These are phyloP conservation scores for Disparrhopalites patrizii DNA, from an alignment of 2,888 invertebrate species.

Conservation along the genomic window DNA sequence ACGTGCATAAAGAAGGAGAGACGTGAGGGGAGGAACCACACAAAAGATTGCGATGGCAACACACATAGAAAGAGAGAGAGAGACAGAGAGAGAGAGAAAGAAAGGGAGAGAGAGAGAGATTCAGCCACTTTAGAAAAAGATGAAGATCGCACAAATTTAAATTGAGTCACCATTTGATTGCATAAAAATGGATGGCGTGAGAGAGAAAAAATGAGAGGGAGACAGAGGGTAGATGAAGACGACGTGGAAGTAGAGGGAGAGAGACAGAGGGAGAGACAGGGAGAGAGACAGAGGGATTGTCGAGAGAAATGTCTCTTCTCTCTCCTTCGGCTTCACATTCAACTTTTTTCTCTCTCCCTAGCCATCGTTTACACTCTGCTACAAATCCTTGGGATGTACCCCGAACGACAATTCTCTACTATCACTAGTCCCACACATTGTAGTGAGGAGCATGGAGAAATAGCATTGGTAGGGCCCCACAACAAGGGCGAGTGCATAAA, in stretches of 20 bases:
- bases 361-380: conserved; percentile 3
- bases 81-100: neutral
- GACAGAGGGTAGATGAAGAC: no score
- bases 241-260: no score
- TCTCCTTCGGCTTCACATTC: neutral
- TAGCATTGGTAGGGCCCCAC: neutral
- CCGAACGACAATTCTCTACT: no score
- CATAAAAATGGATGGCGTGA: neutral
- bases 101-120: neutral
- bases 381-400: no score
- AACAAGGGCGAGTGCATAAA: neutral
- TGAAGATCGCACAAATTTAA: no score
- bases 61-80: conserved; percentile 2
- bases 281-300: neutral
- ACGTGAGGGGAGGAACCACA: neutral
- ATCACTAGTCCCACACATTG: no score
- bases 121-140: neutral
- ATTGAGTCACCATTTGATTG: neutral
- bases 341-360: neutral
- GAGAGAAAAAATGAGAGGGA: neutral
- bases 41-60: neutral
- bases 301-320: neutral
- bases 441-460: neutral
- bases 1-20: no score
- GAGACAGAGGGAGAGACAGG: neutral